These are phyloP conservation scores for Itoplectis maculator DNA, from an alignment of 2,888 invertebrate genomes.

Conservation along the genomic window DNA sequence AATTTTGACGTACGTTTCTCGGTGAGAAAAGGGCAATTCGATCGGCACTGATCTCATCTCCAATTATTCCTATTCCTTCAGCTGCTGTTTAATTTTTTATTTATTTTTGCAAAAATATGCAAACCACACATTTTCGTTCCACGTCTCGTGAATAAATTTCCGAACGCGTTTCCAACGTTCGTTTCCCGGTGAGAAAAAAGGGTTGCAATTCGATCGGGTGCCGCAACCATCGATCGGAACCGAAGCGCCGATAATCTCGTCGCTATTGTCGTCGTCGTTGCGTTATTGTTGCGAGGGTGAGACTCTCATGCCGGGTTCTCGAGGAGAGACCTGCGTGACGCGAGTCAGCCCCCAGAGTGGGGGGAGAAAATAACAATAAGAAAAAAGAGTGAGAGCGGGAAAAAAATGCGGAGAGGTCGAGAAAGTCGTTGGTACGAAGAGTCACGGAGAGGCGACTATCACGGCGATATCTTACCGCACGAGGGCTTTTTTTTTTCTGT, in stretches of 20 bases:
- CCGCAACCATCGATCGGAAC: neutral
- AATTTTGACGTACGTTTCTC: no score
- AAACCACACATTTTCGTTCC: no score
- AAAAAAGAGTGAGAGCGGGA: constrained; percentile 17
- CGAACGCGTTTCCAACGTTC: no score
- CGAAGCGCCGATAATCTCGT: neutral
- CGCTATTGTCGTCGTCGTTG: neutral
- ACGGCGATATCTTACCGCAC: constrained; percentile 74
- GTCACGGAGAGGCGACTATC: constrained; percentile 70
- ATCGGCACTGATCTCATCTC: no score
- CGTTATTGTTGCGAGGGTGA: constrained; percentile 4
- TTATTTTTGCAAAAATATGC: no score
- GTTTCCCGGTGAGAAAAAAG: neutral
- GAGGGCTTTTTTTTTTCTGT: constrained; percentile 68
- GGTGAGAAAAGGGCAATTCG: no score
- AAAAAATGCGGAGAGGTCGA: constrained; percentile 19
- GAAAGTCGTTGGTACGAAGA: constrained; percentile 72
- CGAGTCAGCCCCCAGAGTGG: neutral
- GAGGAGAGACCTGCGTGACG: constrained; percentile 1
- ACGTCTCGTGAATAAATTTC: no score
- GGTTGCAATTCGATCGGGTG: neutral
- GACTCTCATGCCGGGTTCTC: constrained; percentile 9
- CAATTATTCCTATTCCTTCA: no score
- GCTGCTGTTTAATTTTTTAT: no score
- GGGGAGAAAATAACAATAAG: neutral